phyloP scores from a whole-genome alignment of 2,113 vertebrate genomes.

The Apaloderma vittatum region DNA sequence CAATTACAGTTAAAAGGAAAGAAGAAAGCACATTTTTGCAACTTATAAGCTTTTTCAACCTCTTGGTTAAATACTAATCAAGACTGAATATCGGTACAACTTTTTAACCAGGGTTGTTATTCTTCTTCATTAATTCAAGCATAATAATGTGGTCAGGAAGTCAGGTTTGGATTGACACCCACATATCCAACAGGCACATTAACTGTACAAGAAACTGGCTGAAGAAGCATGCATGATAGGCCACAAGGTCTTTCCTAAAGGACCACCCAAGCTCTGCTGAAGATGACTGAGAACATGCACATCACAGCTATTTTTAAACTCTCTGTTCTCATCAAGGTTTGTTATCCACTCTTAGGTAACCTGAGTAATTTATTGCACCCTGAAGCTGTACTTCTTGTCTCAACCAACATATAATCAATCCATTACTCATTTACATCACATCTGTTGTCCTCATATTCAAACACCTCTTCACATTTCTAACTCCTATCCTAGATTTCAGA shows the following conservation, averaged over 20 bases:
- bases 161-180: slow-evolving; percentile 71
- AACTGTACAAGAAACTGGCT: slow-evolving; percentile 42
- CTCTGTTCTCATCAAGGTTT: background rate
- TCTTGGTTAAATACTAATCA: slow-evolving; percentile 35
- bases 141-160: slow-evolving; percentile 80
- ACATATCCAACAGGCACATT: slow-evolving; percentile 53
- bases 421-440: background rate
- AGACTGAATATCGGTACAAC: background rate
- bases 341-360: background rate
- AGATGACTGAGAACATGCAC: background rate
- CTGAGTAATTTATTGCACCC: background rate
- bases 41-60: background rate
- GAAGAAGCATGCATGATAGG: slow-evolving; percentile 37
- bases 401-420: background rate
- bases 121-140: slow-evolving; percentile 72
- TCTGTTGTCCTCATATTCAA: background rate
- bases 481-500: background rate
- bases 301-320: slow-evolving; percentile 3
- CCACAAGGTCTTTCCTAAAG: slow-evolving; percentile 57
- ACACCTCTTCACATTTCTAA: background rate
- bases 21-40: background rate
- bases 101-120: slow-evolving; percentile 58
- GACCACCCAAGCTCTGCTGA: slow-evolving; percentile 60
- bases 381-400: background rate
- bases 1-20: background rate